These are phyloP conservation scores for Danaus chrysippus DNA, from an alignment of 2,888 invertebrate genomes.

Conservation along the genomic window DNA sequence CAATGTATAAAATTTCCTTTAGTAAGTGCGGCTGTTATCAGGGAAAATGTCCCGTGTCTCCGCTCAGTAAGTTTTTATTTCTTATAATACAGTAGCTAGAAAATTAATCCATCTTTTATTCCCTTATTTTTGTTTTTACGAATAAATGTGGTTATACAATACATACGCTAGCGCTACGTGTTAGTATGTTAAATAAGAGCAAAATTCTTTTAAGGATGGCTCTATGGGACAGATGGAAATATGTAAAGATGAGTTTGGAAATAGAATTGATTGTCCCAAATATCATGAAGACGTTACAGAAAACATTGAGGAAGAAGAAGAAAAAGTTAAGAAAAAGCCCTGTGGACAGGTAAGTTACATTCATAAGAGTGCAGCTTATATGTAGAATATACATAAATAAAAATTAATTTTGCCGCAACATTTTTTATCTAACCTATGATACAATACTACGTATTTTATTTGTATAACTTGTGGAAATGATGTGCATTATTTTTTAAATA, in stretches of 20 bases:
- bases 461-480: background rate
- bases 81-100: background rate
- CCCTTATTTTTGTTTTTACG: background rate
- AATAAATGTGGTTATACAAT: no score
- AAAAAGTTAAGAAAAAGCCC: background rate
- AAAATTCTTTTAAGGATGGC: conserved; percentile 48
- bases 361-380: background rate
- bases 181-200: no score
- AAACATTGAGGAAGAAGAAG: conserved; percentile 11
- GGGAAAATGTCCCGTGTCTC: conserved; percentile 53
- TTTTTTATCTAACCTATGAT: no score
- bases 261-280: conserved; percentile 47
- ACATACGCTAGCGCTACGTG: no score
- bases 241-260: conserved; percentile 53
- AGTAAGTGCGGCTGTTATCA: conserved; percentile 50
- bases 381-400: background rate
- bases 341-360: conserved; percentile 14
- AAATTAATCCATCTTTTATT: background rate
- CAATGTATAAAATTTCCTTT: conserved; percentile 41
- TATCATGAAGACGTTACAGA: conserved; percentile 27
- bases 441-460: no score
- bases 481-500: background rate
- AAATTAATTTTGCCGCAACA: no score
- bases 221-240: conserved; percentile 46
- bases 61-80: conserved; percentile 50